Evolutionary conservation across 2,113 vertebrate species (phyloP), one percentile per base, ranked within the genome.

Genomic region (Osmerus eperlanus): DNA sequence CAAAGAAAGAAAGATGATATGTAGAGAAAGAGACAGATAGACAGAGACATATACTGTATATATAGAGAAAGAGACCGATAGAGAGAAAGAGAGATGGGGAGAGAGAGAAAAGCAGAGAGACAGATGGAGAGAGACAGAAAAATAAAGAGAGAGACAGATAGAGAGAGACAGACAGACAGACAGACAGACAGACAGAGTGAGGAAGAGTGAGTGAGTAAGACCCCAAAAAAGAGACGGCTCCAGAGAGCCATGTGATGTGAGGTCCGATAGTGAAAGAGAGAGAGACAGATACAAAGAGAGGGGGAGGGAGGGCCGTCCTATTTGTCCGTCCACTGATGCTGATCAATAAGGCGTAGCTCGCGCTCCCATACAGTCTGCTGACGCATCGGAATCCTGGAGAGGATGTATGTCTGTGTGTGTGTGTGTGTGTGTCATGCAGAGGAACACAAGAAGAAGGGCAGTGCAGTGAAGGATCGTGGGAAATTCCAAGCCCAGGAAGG

Each of bases 131-230:
- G 23, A 21, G 72, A 64, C 58, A 74, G 41, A n/a, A n/a, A n/a
- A n/a, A n/a, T n/a, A n/a, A n/a, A n/a, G n/a, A n/a, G n/a, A n/a
- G n/a, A n/a, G n/a, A n/a, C n/a, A n/a, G n/a, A n/a, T n/a, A n/a
- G n/a, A n/a, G n/a, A n/a, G n/a, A n/a, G n/a, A n/a, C n/a, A n/a
- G n/a, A n/a, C n/a, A n/a, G n/a, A 23, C 21, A 47, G 23, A 58
- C 53, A 21, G 72, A 64, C 58, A 74, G 41, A 67, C 23, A 23
- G 58, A 63, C 36, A 65, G 23, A 68, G 78, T 56, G 68, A 60
- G 75, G 55, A 25, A 71, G 64, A 74, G 36, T 29, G 60, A 58
- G 60, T 18, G 69, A 54, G 59, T 61, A 6, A 41, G 36, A 41
- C 29, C 29, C 29, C 29, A 32, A 9, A 41, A 41, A 9, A 41